Percentiles rank a stretch among this genome's conserved stretches.
Evolutionary conservation across 2,888 invertebrate species (phyloP).

Genomic region (Ennomos fuscantarius): DNA sequence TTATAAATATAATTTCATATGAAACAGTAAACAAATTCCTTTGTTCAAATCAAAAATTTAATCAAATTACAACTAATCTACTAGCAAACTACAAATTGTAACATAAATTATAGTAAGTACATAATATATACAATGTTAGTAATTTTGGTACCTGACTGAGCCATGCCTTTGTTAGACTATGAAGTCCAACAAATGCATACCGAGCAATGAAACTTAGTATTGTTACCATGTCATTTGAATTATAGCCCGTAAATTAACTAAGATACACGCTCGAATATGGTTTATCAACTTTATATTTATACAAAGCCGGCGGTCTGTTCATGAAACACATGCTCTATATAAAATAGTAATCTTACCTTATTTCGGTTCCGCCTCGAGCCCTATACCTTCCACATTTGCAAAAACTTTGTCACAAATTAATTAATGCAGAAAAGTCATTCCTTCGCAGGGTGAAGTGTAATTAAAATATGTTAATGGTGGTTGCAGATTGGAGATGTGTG

Average conservation of each 20-base stretch:
- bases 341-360: constrained; percentile 23
- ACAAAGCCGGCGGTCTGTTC: constrained; percentile 4
- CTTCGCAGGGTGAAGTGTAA: constrained; percentile 23
- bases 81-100: too few relatives aligned
- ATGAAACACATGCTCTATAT: constrained; percentile 19
- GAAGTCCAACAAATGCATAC: too few relatives aligned
- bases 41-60: too few relatives aligned
- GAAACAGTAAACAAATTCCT: too few relatives aligned
- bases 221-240: too few relatives aligned
- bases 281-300: constrained; percentile 18
- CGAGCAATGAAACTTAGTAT: too few relatives aligned
- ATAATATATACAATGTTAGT: too few relatives aligned
- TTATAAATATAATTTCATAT: too few relatives aligned
- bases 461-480: constrained; percentile 26
- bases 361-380: not conserved
- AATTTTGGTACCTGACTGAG: too few relatives aligned
- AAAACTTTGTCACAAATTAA: constrained; percentile 23
- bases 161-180: too few relatives aligned
- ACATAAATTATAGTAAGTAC: too few relatives aligned
- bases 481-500: constrained; percentile 4
- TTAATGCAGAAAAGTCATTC: constrained; percentile 30
- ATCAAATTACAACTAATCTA: too few relatives aligned
- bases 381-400: constrained; percentile 28
- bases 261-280: constrained; percentile 6
- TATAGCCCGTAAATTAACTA: constrained; percentile 1